Evolutionary conservation across 2,113 vertebrate species (phyloP).

Genomic region (Colius striatus): DNA sequence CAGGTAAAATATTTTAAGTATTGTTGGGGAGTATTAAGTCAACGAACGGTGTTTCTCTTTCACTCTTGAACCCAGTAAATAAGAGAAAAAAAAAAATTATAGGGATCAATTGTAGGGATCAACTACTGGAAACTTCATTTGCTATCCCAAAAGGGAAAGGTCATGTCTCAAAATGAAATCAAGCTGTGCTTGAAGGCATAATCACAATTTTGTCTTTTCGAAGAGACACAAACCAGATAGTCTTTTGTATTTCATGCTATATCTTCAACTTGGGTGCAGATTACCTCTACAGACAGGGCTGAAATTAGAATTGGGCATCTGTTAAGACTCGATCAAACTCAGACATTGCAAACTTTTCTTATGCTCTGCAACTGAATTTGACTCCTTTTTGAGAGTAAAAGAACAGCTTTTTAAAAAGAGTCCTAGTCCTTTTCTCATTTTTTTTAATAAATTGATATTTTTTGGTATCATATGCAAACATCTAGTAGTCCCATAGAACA

Average conservation of each 20-base stretch:
- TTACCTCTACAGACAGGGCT: neutral
- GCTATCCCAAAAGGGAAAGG: neutral
- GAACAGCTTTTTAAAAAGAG: neutral
- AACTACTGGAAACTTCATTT: neutral
- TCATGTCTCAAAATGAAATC: neutral
- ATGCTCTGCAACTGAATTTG: neutral
- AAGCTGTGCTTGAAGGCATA: neutral
- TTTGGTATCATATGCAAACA: neutral
- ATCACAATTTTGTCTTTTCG: neutral
- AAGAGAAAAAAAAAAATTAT: neutral
- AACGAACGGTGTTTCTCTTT: neutral
- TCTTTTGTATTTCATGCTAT: neutral
- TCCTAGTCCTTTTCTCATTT: neutral
- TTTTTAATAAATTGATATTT: neutral
- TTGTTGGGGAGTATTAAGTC: neutral
- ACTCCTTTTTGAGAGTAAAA: neutral
- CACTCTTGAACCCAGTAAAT: neutral
- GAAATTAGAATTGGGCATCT: neutral
- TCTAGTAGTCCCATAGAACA: neutral
- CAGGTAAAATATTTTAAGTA: neutral
- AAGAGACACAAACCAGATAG: neutral
- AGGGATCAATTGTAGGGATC: neutral
- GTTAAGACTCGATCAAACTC: neutral
- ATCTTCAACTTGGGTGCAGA: neutral
- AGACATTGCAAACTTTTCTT: neutral